Evolutionary conservation across 2,888 invertebrate genomes (phyloP), one percentile per base, ranked within the genome.

Genomic region (Lucinisca nassula): DNA sequence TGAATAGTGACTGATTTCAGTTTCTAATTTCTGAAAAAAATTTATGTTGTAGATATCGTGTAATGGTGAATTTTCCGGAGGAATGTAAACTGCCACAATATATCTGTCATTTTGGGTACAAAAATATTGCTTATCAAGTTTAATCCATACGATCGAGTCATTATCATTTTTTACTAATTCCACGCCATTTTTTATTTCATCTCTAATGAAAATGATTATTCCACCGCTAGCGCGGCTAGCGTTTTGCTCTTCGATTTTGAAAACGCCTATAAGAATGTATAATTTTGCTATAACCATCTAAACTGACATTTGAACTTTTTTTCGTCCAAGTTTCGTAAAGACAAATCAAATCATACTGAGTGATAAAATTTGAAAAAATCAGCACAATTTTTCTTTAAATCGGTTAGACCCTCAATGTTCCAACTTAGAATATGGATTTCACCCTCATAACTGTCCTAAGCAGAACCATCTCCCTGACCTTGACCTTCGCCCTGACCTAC

Each of bases 11-110:
- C 6, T 61, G 0, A 81, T 81, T 45, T 81, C 81, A 24, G 75
- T 75, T 17, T 61, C 40, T 30, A 81, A 30, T 21, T 12, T 8
- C 38, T 73, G 51, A 61, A 74, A 81, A 0, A 74, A 37, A 58
- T 75, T 61, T 17, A 38, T 27, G 45, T 81, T 37, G 35, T 30
- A 30, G 6, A 55, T n/a, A 32, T 21, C 21, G 30, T 58, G 75
- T 17, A 58, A 61, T 30, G 58, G 38, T 32, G 58, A 58, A 30
- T 75, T 75, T 61, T 49, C 45, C 72, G 79, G 79, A 10, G 74
- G n/a, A 74, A 55, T 80, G 24, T 80, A 80, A 14, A 38, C n/a
- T 40, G 45, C 35, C n/a, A 58, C 74, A 3, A 81, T 27, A n/a
- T 75, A 75, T 4, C 75, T 21, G 35, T 81, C 81, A 3, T 75